These are phyloP conservation scores for Dolomedes plantarius DNA, from an alignment of 2,888 invertebrate species.

Conservation along the genomic window DNA sequence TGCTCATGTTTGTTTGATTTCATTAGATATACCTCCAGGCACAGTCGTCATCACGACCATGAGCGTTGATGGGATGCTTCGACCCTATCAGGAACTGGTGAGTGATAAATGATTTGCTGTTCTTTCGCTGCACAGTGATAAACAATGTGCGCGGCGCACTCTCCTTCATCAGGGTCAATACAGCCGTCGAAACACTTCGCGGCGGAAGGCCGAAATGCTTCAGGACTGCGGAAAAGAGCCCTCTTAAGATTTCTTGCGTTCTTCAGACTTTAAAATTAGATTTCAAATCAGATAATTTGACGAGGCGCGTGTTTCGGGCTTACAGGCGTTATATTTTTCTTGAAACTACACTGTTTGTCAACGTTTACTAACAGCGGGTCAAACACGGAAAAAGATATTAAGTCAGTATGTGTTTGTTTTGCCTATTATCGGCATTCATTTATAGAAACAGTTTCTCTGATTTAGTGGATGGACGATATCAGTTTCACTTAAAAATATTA, in stretches of 20 bases:
- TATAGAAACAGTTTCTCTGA: too few relatives aligned
- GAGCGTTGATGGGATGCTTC: constrained; percentile 77
- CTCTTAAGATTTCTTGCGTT: neutral
- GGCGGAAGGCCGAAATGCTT: constrained; percentile 11
- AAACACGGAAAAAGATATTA: too few relatives aligned
- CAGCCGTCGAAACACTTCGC: constrained; percentile 5
- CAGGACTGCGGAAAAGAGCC: neutral
- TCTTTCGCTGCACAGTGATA: neutral
- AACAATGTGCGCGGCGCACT: neutral
- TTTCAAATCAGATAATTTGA: too few relatives aligned
- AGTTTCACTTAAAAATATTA: too few relatives aligned
- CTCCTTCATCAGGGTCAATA: neutral
- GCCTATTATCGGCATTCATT: too few relatives aligned
- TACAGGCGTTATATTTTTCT: too few relatives aligned
- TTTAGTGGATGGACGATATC: too few relatives aligned
- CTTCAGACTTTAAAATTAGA: neutral
- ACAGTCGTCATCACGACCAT: constrained; percentile 78
- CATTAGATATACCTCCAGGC: constrained; percentile 74
- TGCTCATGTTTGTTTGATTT: neutral
- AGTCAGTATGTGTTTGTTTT: too few relatives aligned
- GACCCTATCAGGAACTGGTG: constrained; percentile 74
- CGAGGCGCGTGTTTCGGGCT: too few relatives aligned
- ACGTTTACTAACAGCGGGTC: too few relatives aligned
- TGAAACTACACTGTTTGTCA: too few relatives aligned
- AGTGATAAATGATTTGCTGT: constrained; percentile 17